These are phyloP conservation scores for Poecilus cupreus DNA, from an alignment of 2,888 invertebrate species.

Conservation along the genomic window DNA sequence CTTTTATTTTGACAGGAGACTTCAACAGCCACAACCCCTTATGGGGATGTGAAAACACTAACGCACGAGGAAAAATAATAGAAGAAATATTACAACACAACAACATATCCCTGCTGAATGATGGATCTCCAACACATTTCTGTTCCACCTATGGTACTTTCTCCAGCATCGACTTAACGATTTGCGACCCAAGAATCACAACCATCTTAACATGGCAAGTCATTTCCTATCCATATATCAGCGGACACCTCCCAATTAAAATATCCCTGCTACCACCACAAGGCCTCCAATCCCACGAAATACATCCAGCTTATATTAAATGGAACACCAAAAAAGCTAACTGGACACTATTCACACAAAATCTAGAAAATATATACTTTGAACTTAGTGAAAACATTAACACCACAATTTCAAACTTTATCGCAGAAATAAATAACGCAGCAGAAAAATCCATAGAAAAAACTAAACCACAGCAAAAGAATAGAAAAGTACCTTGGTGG, in stretches of 20 bases:
- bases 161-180: constrained; percentile 61
- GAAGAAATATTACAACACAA: constrained; percentile 61
- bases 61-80: constrained; percentile 22
- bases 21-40: constrained; percentile 62
- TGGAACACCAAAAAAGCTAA: constrained; percentile 8
- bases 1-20: constrained; percentile 63
- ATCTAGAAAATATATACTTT: neutral
- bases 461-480: neutral
- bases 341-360: neutral
- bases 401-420: neutral
- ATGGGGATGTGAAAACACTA: constrained; percentile 54
- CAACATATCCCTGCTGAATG: constrained; percentile 52
- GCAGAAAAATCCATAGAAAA: neutral
- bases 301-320: neutral
- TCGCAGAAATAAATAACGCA: neutral
- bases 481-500: constrained; percentile 4
- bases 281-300: neutral
- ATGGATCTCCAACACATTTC: constrained; percentile 60
- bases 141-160: constrained; percentile 42
- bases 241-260: constrained; percentile 62
- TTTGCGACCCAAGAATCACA: constrained; percentile 51
- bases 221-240: constrained; percentile 48
- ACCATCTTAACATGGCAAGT: constrained; percentile 18
- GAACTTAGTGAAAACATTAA: neutral
- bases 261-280: neutral